phyloP scores from a whole-genome alignment of 2,888 invertebrate genomes.

The Nezara viridula region DNA sequence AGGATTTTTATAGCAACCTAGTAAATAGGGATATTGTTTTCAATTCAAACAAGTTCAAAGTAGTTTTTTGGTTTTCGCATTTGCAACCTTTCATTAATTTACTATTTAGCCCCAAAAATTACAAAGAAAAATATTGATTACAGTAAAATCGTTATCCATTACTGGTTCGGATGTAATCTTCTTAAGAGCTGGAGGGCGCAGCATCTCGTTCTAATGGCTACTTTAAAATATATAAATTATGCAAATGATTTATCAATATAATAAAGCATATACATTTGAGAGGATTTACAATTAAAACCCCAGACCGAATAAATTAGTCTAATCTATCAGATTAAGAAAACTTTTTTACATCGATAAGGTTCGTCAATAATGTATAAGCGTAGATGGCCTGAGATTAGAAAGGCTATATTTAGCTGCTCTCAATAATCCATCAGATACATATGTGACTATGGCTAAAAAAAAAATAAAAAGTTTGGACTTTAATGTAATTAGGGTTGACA shows the following conservation, averaged over 20 bases:
- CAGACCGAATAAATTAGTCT: conserved; percentile 32
- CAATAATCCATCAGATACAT: conserved; percentile 46
- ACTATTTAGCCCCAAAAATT: no score
- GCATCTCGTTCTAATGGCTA: background rate
- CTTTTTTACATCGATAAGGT: conserved; percentile 30
- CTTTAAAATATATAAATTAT: conserved; percentile 9
- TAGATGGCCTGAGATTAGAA: background rate
- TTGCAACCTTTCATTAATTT: no score
- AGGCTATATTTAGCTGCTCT: conserved; percentile 7
- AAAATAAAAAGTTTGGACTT: conserved; percentile 13
- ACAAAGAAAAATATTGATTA: background rate
- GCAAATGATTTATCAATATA: conserved; percentile 26
- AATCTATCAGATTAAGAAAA: conserved; percentile 36
- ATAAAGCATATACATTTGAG: conserved; percentile 35
- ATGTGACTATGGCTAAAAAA: conserved; percentile 31
- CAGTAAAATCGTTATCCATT: background rate
- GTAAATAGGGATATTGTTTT: no score
- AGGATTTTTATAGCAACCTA: no score
- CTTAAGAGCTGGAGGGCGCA: background rate
- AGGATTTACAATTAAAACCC: conserved; percentile 34
- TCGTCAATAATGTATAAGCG: background rate
- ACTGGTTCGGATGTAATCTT: background rate
- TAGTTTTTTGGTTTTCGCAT: no score
- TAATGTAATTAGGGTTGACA: conserved; percentile 41
- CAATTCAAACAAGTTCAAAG: no score